phyloP scores from a whole-genome alignment of 2,797 vertebrate species.

The Allobates femoralis region DNA sequence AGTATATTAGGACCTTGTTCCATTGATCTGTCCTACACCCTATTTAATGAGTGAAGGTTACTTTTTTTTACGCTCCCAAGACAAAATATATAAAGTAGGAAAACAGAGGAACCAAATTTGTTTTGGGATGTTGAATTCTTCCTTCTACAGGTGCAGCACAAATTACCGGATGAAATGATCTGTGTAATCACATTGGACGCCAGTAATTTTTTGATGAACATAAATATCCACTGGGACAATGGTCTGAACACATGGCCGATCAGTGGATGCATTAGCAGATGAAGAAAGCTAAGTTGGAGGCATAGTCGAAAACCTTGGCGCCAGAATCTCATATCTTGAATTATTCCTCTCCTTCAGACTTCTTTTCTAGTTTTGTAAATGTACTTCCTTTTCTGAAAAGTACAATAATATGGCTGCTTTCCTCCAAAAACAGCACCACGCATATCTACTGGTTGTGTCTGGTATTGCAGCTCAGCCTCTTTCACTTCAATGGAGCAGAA shows the following conservation, averaged over 20 bases:
- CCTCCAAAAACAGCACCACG: too few relatives aligned
- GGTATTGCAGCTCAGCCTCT: too few relatives aligned
- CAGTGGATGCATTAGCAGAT: not conserved
- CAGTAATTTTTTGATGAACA: slow-evolving; percentile 15
- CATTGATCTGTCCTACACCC: slow-evolving; percentile 1
- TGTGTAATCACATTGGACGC: slow-evolving; percentile 24
- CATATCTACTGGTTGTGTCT: too few relatives aligned
- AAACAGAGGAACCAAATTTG: not conserved
- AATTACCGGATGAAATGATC: slow-evolving; percentile 13
- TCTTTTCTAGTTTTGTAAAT: not conserved
- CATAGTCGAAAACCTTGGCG: not conserved
- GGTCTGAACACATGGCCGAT: slow-evolving; percentile 12
- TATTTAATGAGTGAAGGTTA: not conserved
- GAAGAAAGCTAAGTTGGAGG: not conserved
- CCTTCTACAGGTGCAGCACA: slow-evolving; percentile 24
- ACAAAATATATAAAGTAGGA: not conserved
- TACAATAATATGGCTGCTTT: too few relatives aligned
- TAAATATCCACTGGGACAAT: slow-evolving; percentile 13
- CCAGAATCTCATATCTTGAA: not conserved
- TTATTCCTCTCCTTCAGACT: not conserved
- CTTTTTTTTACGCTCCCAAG: not conserved
- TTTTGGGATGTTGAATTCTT: slow-evolving; percentile 17
- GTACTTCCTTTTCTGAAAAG: too few relatives aligned
- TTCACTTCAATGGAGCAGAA: too few relatives aligned
- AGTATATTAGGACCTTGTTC: not conserved